phyloP scores from a whole-genome alignment of 2,797 vertebrate genomes.

The Setipinna tenuifilis region DNA sequence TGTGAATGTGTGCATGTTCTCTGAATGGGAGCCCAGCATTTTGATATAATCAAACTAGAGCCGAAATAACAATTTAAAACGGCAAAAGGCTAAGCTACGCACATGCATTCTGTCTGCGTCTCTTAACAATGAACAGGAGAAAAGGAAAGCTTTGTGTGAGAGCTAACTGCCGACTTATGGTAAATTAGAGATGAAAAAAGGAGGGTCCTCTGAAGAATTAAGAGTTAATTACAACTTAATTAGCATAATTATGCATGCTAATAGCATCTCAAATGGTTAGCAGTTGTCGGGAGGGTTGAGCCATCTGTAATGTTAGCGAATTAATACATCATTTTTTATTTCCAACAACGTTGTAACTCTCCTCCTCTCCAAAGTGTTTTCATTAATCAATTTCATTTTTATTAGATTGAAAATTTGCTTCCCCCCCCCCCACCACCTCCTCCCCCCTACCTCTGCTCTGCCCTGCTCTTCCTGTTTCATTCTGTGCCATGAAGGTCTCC shows the following conservation, averaged over 20 bases:
- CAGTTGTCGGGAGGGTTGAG: slow-evolving; percentile 99
- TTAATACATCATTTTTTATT: slow-evolving; percentile 99
- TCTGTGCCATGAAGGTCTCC: slow-evolving; percentile 92
- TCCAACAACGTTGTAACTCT: slow-evolving; percentile 96
- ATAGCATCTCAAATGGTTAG: slow-evolving; percentile 99
- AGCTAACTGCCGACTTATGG: slow-evolving; percentile 90
- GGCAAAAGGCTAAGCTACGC: not conserved
- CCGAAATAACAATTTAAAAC: not conserved
- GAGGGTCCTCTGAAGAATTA: slow-evolving; percentile 94
- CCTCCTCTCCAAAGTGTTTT: slow-evolving; percentile 95
- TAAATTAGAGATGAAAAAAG: slow-evolving; percentile 96
- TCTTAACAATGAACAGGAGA: slow-evolving; percentile 57
- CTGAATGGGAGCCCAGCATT: not conserved
- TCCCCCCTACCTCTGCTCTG: not conserved
- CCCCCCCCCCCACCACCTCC: not conserved
- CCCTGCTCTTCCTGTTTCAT: slow-evolving; percentile 73
- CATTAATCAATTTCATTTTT: slow-evolving; percentile 98
- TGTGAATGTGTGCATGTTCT: not conserved
- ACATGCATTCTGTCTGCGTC: slow-evolving; percentile 17
- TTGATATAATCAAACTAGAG: not conserved
- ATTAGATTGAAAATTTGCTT: slow-evolving; percentile 96
- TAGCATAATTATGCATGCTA: slow-evolving; percentile 99
- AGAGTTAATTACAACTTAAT: slow-evolving; percentile 99
- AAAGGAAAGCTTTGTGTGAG: slow-evolving; percentile 88
- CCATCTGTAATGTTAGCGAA: slow-evolving; percentile 98